Evolutionary conservation across 1,140 invertebrate species (phyloP).

Genomic region (Pseudomyrmex gracilis): DNA sequence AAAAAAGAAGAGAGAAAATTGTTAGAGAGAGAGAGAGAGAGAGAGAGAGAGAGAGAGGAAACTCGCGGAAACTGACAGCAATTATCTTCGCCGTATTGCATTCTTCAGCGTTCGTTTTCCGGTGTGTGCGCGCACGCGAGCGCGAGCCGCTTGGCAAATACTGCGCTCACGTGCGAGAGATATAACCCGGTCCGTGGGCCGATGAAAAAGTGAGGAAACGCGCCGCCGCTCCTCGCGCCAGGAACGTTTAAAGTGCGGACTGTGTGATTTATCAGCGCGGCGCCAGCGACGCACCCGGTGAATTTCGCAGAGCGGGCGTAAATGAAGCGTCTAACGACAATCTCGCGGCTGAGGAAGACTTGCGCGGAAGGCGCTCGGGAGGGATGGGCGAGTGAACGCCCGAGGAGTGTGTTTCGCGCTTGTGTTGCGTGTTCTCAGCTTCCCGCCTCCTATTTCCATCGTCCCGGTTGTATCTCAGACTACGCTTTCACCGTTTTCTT

Average conservation of each 20-base stretch:
- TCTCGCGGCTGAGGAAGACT: constrained; percentile 66
- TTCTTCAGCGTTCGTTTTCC: constrained; percentile 47
- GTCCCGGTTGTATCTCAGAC: constrained; percentile 2
- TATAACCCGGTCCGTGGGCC: constrained; percentile 41
- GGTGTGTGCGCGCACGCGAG: background rate
- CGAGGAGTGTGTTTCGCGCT: constrained; percentile 7
- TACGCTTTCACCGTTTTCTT: background rate
- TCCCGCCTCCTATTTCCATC: constrained; percentile 38
- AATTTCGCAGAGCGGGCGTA: constrained; percentile 71
- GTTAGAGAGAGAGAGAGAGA: too few relatives aligned
- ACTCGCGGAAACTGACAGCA: background rate
- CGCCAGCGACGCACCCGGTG: constrained; percentile 59
- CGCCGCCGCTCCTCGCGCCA: constrained; percentile 38
- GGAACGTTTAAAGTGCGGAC: constrained; percentile 63
- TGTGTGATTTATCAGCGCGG: constrained; percentile 68
- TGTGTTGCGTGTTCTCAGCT: constrained; percentile 13
- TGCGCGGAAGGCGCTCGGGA: constrained; percentile 34
- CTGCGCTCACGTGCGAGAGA: constrained; percentile 36
- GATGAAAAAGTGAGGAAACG: constrained; percentile 61
- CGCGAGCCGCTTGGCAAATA: constrained; percentile 44
- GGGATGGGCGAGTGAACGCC: background rate
- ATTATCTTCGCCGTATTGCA: constrained; percentile 46
- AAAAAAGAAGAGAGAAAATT: background rate
- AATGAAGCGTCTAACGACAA: constrained; percentile 78
- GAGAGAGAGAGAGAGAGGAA: background rate